Evolutionary conservation across 1,140 invertebrate genomes (phyloP).

Genomic region (Polypedilum pembai): DNA sequence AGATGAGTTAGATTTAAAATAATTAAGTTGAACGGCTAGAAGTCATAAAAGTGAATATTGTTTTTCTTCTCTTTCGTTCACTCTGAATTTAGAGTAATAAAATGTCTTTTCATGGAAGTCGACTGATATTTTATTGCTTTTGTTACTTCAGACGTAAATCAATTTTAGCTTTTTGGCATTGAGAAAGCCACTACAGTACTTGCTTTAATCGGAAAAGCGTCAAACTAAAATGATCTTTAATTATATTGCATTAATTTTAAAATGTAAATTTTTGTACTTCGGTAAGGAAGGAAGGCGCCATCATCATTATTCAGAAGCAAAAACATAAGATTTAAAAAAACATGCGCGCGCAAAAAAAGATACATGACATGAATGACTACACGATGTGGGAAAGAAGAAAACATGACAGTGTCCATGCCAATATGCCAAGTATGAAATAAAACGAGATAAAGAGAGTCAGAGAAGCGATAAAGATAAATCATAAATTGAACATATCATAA

Average conservation of each 20-base stretch:
- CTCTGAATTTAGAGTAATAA: slow-evolving; percentile 12
- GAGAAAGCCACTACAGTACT: too few relatives aligned
- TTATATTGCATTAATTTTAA: too few relatives aligned
- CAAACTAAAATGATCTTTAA: too few relatives aligned
- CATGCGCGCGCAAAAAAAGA: slow-evolving; percentile 16
- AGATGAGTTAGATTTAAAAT: neutral
- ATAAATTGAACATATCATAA: slow-evolving; percentile 7
- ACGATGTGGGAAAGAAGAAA: neutral
- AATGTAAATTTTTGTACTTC: too few relatives aligned
- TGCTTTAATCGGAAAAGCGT: too few relatives aligned
- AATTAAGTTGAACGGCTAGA: neutral
- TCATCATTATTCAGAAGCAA: neutral
- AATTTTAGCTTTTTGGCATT: too few relatives aligned
- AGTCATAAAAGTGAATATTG: neutral
- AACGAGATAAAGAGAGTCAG: too few relatives aligned
- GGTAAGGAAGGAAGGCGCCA: neutral
- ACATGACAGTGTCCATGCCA: neutral
- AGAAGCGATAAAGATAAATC: neutral
- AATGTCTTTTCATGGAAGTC: slow-evolving; percentile 1
- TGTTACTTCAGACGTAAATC: neutral
- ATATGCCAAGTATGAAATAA: too few relatives aligned
- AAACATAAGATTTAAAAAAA: slow-evolving; percentile 1
- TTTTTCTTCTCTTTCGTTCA: neutral
- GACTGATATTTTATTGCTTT: neutral
- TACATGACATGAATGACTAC: slow-evolving; percentile 5